phyloP scores from a whole-genome alignment of 2,888 invertebrate species.

The Amblyjoppa proteus region DNA sequence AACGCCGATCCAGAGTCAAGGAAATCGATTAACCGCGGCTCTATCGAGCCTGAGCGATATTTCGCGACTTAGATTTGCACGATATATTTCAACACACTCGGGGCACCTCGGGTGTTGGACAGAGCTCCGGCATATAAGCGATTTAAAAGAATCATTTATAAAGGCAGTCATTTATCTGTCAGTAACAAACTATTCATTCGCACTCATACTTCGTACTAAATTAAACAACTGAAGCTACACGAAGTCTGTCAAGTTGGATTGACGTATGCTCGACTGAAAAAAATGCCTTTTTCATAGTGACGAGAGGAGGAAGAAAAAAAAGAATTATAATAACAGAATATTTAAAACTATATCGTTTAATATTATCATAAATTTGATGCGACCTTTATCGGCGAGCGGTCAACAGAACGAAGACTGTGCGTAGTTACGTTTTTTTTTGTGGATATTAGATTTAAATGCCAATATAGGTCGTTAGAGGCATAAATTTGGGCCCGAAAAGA shows the following conservation, averaged over 20 bases:
- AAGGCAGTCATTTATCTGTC: slow-evolving; percentile 17
- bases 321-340: not conserved
- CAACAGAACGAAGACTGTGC: not conserved
- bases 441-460: slow-evolving; percentile 19
- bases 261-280: not conserved
- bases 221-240: not conserved
- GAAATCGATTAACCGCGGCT: slow-evolving; percentile 63
- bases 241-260: not conserved
- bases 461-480: slow-evolving; percentile 28
- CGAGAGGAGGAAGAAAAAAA: not conserved
- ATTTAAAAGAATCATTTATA: slow-evolving; percentile 4
- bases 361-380: slow-evolving; percentile 9
- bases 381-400: not conserved
- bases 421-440: not conserved
- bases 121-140: not conserved
- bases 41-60: slow-evolving; percentile 20
- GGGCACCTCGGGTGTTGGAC: not conserved
- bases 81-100: not conserved
- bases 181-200: not conserved
- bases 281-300: not conserved
- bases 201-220: not conserved
- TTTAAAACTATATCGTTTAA: slow-evolving; percentile 5
- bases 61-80: not conserved
- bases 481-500: slow-evolving; percentile 31
- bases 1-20: slow-evolving; percentile 25